These are phyloP conservation scores for Scleropages formosus DNA, from an alignment of 2,797 vertebrate genomes.

Conservation along the genomic window DNA sequence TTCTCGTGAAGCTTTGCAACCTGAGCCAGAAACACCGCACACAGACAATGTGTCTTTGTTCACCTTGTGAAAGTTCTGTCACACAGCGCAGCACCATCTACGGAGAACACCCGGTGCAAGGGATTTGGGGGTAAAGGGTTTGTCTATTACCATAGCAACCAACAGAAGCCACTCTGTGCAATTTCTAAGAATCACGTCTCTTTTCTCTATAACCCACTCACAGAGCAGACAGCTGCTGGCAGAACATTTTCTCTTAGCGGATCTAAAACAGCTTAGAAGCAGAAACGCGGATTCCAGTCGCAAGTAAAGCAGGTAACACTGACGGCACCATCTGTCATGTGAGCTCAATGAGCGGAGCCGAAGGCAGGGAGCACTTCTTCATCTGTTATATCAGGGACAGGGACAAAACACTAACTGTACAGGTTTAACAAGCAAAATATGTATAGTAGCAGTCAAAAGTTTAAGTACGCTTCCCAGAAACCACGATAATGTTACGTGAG, in stretches of 20 bases:
- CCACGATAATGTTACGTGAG: too few relatives aligned
- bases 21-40: neutral
- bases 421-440: too few relatives aligned
- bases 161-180: neutral
- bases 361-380: neutral
- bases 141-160: slow-evolving; percentile 22
- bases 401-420: too few relatives aligned
- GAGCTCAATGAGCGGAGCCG: neutral
- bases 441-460: too few relatives aligned
- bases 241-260: neutral
- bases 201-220: neutral
- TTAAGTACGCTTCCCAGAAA: too few relatives aligned
- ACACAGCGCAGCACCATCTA: neutral
- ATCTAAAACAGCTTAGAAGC: neutral
- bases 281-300: neutral
- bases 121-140: neutral
- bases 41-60: neutral
- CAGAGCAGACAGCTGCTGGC: neutral
- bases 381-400: too few relatives aligned
- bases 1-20: neutral
- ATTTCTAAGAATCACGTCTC: neutral
- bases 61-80: neutral
- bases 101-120: neutral
- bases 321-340: neutral
- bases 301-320: neutral